Evolutionary conservation across 2,113 vertebrate genomes (phyloP), one percentile per base, ranked within the genome.

Genomic region (Rutilus rutilus): DNA sequence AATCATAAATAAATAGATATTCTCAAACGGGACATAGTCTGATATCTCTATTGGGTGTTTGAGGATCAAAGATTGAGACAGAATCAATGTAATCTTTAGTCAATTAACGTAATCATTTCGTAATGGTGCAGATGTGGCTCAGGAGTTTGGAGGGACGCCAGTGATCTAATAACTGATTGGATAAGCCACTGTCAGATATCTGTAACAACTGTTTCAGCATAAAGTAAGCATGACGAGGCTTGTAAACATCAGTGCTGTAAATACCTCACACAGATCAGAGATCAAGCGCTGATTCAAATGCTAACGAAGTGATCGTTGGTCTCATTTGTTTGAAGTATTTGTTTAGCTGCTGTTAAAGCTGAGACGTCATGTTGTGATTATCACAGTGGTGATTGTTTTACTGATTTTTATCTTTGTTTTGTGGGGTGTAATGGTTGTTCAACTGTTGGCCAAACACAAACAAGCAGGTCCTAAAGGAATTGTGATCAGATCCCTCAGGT

Each of bases 281-380:
- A 52, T 19, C 73, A 54, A 77, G 47, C n/a, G 21, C 42, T 14
- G 10, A 69, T 82, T 52, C 79, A 67, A 14, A 82, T 82, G 79
- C 42, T 67, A 82, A 82, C 23, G 50, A 79, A 27, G 27, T 23
- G 17, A 12, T 47, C 5, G 9, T 81, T 67, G 17, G 50, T 50
- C 25, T 81, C n/a, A 30, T 23, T 6, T 1, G 21, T 42, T 71
- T 74, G 17, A 25, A 25, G 42, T 47, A 3, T 30, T 33, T 77
- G 25, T 21, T 77, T 75, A 27, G n/a, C 6, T 25, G 25, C 25
- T 77, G 6, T 3, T 17, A 54, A 77, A 30, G 45, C 67, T n/a
- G 36, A 42, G 69, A 9, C 8, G 0, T 33, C n/a, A 52, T 54
- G 50, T 25, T 77, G 75, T 27, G 74, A 30, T 76, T 17, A 76